Percentiles rank a stretch among this genome's conserved stretches.
Conservation (phyloP, 2,888 invertebrate genomes). For the Rhagophthalmus giganteus region DNA sequence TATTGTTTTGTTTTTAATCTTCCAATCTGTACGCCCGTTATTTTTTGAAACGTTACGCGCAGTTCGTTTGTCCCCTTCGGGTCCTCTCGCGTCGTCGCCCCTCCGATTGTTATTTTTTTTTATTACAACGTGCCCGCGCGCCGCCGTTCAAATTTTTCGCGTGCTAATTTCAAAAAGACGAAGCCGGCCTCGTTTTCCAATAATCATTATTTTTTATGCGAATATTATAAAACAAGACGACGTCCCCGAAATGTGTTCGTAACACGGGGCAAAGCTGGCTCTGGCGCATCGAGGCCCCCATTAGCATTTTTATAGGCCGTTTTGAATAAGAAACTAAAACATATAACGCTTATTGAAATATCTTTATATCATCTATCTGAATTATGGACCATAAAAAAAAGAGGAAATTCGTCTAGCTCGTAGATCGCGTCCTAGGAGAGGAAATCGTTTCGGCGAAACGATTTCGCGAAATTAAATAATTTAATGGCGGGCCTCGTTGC, state of each 20-base stretch:
- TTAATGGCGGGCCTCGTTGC: not conserved
- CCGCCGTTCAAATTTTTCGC: not conserved
- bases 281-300: conserved; percentile 20
- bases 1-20: conserved; percentile 3
- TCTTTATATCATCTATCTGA: conserved; percentile 20
- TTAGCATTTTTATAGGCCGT: conserved; percentile 31
- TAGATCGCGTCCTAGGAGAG: not conserved
- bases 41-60: conserved; percentile 7
- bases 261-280: conserved; percentile 16
- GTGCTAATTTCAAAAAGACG: not conserved
- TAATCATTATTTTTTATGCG: conserved; percentile 28
- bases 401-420: conserved; percentile 5
- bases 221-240: conserved; percentile 21
- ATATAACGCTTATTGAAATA: conserved; percentile 30
- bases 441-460: not conserved
- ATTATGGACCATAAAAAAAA: conserved; percentile 22
- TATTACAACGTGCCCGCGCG: not conserved
- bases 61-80: not conserved
- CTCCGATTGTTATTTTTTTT: too few relatives aligned
- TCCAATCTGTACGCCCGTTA: conserved; percentile 10
- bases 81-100: too few relatives aligned
- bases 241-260: conserved; percentile 16
- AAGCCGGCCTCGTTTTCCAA: conserved; percentile 19
- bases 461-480: not conserved
- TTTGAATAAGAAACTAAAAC: conserved; percentile 31